Evolutionary conservation across 2,888 invertebrate genomes (phyloP).

Genomic region (Malacosoma neustria): DNA sequence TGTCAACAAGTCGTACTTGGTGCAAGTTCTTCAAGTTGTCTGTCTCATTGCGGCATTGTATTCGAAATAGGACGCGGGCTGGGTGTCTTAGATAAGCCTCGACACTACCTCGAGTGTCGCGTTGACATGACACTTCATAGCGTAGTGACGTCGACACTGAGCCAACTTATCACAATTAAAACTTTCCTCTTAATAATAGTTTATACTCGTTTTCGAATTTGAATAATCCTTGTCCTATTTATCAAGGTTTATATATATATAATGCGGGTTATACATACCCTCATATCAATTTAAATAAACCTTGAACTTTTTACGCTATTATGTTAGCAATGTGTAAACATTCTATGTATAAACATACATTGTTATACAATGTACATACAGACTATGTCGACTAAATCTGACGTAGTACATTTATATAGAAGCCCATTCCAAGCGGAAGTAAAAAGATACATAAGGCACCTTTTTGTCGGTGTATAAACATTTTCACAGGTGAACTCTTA

Average conservation of each 20-base stretch:
- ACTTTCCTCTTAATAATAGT: neutral
- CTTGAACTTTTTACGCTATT: neutral
- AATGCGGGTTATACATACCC: constrained; percentile 1
- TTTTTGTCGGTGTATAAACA: neutral
- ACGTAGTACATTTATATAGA: neutral
- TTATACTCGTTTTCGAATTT: neutral
- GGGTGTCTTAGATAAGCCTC: constrained; percentile 29
- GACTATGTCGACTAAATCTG: neutral
- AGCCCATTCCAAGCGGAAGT: constrained; percentile 2
- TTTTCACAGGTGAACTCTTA: constrained; percentile 16
- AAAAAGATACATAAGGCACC: constrained; percentile 3
- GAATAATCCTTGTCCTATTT: neutral
- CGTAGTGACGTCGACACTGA: neutral
- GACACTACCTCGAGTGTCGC: constrained; percentile 18
- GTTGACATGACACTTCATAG: constrained; percentile 20
- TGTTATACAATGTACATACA: neutral
- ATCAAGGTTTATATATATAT: neutral
- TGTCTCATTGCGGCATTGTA: constrained; percentile 23
- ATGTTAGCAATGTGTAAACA: neutral
- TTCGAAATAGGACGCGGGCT: constrained; percentile 36
- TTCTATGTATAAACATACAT: neutral
- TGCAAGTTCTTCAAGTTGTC: too few species aligned
- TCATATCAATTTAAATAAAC: neutral
- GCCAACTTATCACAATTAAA: neutral
- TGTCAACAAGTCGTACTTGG: constrained; percentile 38